Conservation (phyloP, 1,140 invertebrate species). For the Medauroidea extradentata region DNA sequence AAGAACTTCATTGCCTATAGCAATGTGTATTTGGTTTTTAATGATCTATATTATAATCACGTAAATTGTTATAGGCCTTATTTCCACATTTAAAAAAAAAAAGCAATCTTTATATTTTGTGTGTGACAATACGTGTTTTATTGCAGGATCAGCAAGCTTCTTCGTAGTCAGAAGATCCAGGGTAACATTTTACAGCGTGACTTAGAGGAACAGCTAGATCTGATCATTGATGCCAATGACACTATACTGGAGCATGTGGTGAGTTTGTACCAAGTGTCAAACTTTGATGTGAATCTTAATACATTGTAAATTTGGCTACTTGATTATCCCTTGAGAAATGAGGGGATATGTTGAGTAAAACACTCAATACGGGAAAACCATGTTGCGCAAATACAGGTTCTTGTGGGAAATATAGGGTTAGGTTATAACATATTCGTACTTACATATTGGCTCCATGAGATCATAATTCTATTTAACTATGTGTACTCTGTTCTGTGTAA, state of each 20-base stretch:
- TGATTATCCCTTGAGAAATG: too few relatives aligned
- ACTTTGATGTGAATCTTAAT: too few relatives aligned
- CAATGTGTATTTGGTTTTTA: neutral
- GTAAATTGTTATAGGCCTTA: neutral
- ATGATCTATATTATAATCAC: neutral
- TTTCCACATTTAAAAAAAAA: neutral
- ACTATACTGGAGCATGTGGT: conserved; percentile 74
- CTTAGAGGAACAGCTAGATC: conserved; percentile 67
- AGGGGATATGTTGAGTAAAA: too few relatives aligned
- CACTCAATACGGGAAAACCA: neutral
- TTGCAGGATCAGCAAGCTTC: conserved; percentile 9
- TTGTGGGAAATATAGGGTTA: too few relatives aligned
- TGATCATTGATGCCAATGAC: conserved; percentile 72
- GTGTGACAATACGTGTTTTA: neutral
- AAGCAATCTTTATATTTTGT: neutral
- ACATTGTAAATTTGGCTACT: too few relatives aligned
- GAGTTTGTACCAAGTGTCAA: conserved; percentile 30
- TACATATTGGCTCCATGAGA: too few relatives aligned
- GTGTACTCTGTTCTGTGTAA: too few relatives aligned
- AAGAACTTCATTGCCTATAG: too few relatives aligned
- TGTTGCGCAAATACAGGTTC: too few relatives aligned
- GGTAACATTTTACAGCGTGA: conserved; percentile 54
- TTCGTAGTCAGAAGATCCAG: conserved; percentile 49
- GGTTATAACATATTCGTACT: too few relatives aligned
- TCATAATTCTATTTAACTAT: too few relatives aligned